A percentile compares a stretch with the other conserved stretches of the same genome.
Conservation (phyloP, 2,797 vertebrate species). For the Acomys russatus region DNA sequence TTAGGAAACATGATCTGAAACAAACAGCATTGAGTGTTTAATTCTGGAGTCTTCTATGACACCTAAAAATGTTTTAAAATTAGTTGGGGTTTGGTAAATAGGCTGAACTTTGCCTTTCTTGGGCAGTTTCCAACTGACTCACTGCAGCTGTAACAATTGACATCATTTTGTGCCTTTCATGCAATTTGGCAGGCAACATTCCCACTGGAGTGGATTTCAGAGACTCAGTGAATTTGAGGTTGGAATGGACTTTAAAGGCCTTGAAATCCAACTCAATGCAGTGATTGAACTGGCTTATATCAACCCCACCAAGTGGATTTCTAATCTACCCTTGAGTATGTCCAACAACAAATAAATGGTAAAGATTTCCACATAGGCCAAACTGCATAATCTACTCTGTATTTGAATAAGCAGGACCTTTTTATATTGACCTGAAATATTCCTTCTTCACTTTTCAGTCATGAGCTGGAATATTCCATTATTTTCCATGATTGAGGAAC, state of each 20-base stretch:
- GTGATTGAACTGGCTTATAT: conserved; percentile 71
- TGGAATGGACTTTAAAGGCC: conserved; percentile 78
- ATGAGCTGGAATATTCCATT: background rate
- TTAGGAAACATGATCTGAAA: conserved; percentile 63
- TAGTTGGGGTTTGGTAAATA: conserved; percentile 79
- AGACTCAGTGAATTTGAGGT: conserved; percentile 64
- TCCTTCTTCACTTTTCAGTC: background rate
- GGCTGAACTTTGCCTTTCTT: conserved; percentile 81
- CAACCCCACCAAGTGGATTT: conserved; percentile 66
- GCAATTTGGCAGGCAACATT: conserved; percentile 78
- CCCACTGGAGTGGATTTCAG: conserved; percentile 77
- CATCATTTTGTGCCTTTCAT: conserved; percentile 82
- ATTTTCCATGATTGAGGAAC: conserved; percentile 20
- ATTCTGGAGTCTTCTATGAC: conserved; percentile 75
- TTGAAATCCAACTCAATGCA: conserved; percentile 71
- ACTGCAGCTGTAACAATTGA: conserved; percentile 82
- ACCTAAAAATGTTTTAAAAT: conserved; percentile 80
- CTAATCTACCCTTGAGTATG: conserved; percentile 50
- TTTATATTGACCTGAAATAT: conserved; percentile 48
- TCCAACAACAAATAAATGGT: conserved; percentile 49
- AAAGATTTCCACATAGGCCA: conserved; percentile 41
- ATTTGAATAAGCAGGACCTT: conserved; percentile 16
- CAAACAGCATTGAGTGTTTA: conserved; percentile 73
- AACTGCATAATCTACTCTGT: conserved; percentile 18
- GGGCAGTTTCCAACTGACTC: conserved; percentile 81